These are phyloP conservation scores for Limnephilus rhombicus DNA, from an alignment of 2,888 invertebrate species.

Conservation along the genomic window DNA sequence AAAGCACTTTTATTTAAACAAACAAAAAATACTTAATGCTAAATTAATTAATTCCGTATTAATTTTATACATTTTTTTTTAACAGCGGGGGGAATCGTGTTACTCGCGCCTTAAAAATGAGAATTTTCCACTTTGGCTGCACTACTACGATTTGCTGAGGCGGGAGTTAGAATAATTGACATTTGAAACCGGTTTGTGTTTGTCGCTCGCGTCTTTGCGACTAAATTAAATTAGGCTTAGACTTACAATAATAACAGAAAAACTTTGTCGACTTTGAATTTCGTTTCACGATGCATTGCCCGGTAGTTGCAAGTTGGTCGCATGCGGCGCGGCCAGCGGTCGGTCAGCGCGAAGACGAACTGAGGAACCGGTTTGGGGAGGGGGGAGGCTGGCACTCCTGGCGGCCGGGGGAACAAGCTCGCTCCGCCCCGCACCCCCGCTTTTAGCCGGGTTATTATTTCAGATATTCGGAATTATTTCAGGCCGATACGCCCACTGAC, in stretches of 20 bases:
- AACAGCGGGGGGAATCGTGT: background rate
- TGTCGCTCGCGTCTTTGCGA: constrained; percentile 34
- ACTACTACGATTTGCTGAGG: constrained; percentile 18
- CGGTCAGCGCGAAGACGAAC: background rate
- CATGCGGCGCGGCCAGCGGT: constrained; percentile 50
- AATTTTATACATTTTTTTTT: background rate
- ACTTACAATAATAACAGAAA: constrained; percentile 46
- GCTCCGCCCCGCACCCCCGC: background rate
- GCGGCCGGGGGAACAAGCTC: constrained; percentile 12
- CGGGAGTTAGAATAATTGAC: constrained; percentile 40
- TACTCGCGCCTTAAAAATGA: background rate
- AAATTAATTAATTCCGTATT: constrained; percentile 18
- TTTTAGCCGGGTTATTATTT: background rate
- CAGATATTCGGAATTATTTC: constrained; percentile 2
- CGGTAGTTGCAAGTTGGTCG: constrained; percentile 42
- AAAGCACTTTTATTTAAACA: constrained; percentile 41
- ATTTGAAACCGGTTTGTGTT: constrained; percentile 40
- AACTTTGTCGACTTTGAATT: constrained; percentile 46
- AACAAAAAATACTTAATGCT: background rate
- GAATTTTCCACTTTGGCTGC: constrained; percentile 33
- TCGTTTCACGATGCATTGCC: constrained; percentile 50
- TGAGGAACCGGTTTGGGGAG: constrained; percentile 15
- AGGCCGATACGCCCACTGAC: background rate
- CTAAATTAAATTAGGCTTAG: background rate
- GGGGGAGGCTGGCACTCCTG: background rate